Base-by-base conservation (phyloP, 1,140 invertebrate genomes). In the Leptinotarsa undecemlineata region DNA sequence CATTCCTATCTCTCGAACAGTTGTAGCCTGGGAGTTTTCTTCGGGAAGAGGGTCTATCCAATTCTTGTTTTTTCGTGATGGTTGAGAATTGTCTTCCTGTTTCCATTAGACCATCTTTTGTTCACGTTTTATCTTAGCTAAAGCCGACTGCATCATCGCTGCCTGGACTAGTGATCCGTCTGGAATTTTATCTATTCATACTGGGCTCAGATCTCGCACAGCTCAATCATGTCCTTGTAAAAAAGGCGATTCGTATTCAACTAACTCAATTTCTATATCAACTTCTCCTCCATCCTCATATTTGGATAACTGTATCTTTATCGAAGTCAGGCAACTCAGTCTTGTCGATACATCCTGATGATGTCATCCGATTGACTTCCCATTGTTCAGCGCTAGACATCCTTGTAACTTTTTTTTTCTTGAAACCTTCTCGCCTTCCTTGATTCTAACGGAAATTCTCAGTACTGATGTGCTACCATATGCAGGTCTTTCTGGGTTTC, bases 121-220 rank as follows among this genome's bases (percentile, higher is more conserved):
- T 85, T 99, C 96, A 67, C 98, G 86, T 68, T 98, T 87, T 85
- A 99, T 98, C 85, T 99, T 99, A 0, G 98, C 95, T 11, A 99
- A 84, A 1, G 98, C 98, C 64, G 94, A 96, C 85, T 99, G 98
- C 98, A 99, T 99, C 96, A 99, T 98, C 2, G 98, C 98, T 1
- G 98, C 96, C 83, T 95, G 98, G 1, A 97, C 97, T 19, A 99
- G 86, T 0, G 96, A 98, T 0, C 98, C 98, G 87, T 99, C 97
- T 13, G 98, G 98, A 89, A 99, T 99, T 87, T 99, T 99, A 0
- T 99, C 97, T 79, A 99, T 99, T 81, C 98, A 4, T 67, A 95
- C 93, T 3, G 98, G 98, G 81, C 96, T 98, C 0, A 99, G 87
- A 83, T 99, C 98, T 74, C 96, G 93, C 2, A 96, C 83, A 1